Conservation (phyloP, 2,113 vertebrate species). For the Sprattus sprattus region DNA sequence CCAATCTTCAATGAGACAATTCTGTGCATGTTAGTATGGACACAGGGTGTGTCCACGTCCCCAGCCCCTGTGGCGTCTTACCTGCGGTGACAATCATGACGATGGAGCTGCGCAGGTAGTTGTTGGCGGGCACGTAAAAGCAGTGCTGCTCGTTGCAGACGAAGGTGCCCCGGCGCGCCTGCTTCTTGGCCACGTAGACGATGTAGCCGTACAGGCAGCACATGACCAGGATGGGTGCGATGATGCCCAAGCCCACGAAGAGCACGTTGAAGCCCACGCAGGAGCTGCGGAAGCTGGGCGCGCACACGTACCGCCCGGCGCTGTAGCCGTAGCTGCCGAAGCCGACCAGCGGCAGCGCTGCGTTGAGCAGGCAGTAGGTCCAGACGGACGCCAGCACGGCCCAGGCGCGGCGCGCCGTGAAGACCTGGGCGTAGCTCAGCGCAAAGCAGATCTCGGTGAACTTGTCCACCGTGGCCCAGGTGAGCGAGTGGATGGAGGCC, state of each 20-base stretch:
- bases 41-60: background rate
- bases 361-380: conserved; percentile 58
- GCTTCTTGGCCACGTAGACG: conserved; percentile 66
- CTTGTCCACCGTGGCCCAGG: conserved; percentile 66
- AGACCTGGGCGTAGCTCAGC: conserved; percentile 63
- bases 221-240: conserved; percentile 59
- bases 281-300: conserved; percentile 53
- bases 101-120: conserved; percentile 70
- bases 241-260: conserved; percentile 55
- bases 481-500: conserved; percentile 66
- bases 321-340: conserved; percentile 68
- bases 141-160: conserved; percentile 76
- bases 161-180: conserved; percentile 72
- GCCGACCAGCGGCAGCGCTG: conserved; percentile 65
- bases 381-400: conserved; percentile 58
- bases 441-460: conserved; percentile 72
- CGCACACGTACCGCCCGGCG: conserved; percentile 60
- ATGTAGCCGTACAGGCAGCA: conserved; percentile 66
- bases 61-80: conserved; percentile 47
- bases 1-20: background rate
- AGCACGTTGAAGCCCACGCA: conserved; percentile 53
- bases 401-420: conserved; percentile 56
- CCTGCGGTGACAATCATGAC: conserved; percentile 67
- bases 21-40: background rate
- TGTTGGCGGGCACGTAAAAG: conserved; percentile 70